Evolutionary conservation across 2,888 invertebrate genomes (phyloP), one percentile per base, ranked within the genome.

Genomic region (Ptycholaimellus sp.): DNA sequence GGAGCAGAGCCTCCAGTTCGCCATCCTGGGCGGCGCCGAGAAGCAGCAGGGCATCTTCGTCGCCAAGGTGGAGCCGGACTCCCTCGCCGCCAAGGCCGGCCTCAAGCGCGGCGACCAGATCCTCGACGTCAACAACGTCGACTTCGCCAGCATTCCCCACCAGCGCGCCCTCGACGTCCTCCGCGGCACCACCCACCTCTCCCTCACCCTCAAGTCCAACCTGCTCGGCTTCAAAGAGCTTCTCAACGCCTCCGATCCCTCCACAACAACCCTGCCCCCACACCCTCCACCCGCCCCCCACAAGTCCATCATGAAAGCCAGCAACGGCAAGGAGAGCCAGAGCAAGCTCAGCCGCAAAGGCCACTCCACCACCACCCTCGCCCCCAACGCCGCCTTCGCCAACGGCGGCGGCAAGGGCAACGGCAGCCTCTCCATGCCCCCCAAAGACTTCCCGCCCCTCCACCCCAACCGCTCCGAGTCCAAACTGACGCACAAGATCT

Each of bases 131-230:
- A 99, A 96, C 61, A 85, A 87, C 21, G 82, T 87, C 59, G 83
- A 79, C 53, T 85, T 93, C 60, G 77, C 80, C 54, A 81, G 82
- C 62, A 80, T 93, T 33, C 78, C 76, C 49, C 77, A 81, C 59
- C 73, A 76, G 33, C 73, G 76, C 55, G 90, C 93, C 9, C 68
- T 87, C 61, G 90, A 93, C 63, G 74, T 90, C 44, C 70, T 96
- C 14, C 72, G 77, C 46, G 76, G 81, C 40, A 80, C 85, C 34
- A 96, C 90, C 34, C 93, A 93, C 66, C 68, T 96, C 42, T 80
- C 82, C 59, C 78, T 96, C 48, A 81, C 82, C 38, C 82, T 96
- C 35, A 90, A 87, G 64, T 87, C 83, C 54, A 96, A 96, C 67
- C 69, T 93, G 52, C 68, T 87, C 57, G 53, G 54, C n/a, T 56